Base-by-base conservation (phyloP, 2,113 vertebrate species). In the Thamnophis sirtalis region DNA sequence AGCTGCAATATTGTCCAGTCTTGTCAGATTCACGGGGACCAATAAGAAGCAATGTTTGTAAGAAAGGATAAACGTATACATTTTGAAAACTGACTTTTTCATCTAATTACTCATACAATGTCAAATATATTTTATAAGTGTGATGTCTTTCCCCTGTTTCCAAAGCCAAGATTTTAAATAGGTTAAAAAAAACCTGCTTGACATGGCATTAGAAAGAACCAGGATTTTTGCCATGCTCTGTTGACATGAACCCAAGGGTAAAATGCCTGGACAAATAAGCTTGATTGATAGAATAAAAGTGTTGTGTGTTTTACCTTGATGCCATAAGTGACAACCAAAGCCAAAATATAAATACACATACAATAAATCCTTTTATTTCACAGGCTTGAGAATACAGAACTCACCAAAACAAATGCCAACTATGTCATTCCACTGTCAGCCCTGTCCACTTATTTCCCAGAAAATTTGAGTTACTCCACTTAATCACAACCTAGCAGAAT, bases 241-340 rank as follows among this genome's bases (percentile, higher is more conserved):
- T 0, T 88, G 48, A n/a, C n/a, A 38, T 15, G 1, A 0, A 17
- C 9, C 21, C 19, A 87, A 50, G 3, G 73, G 17, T 80, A 92
- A 53, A 17, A 43, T 94, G 92, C 22, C 84, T 88, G 87, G 92
- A 26, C 54, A 89, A 93, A 94, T 85, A 93, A 93, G 58, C n/a
- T 54, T 55, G 38, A 21, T 68, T 87, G 84, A 84, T 53, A 87
- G 49, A 80, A 85, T 28, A 51, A 53, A 92, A 85, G 43, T 26
- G 8, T 38, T 90, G 50, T 84, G 80, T 93, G n/a, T 93, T 19
- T 88, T 90, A n/a, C 91, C 0, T 50, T 19, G 28, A 17, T 92
- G 9, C 91, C 90, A 38, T 49, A 89, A 53, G 80, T 92, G 91
- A 90, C 68, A 89, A 94, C n/a, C 60, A 58, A 87, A 88, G 28